Evolutionary conservation across 2,888 invertebrate genomes (phyloP).

Genomic region (Bugula neritina): DNA sequence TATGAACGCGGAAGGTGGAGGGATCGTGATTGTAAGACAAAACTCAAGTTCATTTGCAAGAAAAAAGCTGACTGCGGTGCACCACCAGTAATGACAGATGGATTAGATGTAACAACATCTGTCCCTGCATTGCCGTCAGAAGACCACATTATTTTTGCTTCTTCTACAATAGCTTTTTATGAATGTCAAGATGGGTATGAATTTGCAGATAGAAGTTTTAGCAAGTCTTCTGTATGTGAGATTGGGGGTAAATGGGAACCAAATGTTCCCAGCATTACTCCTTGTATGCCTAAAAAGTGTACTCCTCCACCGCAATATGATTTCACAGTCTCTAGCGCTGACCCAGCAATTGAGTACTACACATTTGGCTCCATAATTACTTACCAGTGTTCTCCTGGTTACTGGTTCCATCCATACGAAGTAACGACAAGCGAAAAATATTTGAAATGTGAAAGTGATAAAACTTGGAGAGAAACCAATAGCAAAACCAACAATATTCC

Average conservation of each 20-base stretch:
- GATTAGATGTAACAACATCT: background rate
- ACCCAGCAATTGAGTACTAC: background rate
- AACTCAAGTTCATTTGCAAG: background rate
- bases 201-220: conserved; percentile 11
- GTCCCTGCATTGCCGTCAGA: background rate
- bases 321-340: background rate
- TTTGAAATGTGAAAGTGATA: conserved; percentile 9
- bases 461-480: background rate
- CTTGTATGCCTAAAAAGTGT: conserved; percentile 5
- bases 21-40: background rate
- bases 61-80: background rate
- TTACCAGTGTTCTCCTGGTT: background rate
- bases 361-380: background rate
- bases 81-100: background rate
- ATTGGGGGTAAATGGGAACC: conserved; percentile 1
- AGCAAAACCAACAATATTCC: background rate
- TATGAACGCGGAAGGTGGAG: background rate
- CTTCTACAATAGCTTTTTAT: background rate
- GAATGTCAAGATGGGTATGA: background rate
- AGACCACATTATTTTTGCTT: background rate
- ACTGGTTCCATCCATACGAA: conserved; percentile 20
- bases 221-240: background rate
- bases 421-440: background rate
- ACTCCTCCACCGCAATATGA: background rate
- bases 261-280: background rate